Conservation (phyloP, 2,888 invertebrate species). For the Adelphocoris suturalis region DNA sequence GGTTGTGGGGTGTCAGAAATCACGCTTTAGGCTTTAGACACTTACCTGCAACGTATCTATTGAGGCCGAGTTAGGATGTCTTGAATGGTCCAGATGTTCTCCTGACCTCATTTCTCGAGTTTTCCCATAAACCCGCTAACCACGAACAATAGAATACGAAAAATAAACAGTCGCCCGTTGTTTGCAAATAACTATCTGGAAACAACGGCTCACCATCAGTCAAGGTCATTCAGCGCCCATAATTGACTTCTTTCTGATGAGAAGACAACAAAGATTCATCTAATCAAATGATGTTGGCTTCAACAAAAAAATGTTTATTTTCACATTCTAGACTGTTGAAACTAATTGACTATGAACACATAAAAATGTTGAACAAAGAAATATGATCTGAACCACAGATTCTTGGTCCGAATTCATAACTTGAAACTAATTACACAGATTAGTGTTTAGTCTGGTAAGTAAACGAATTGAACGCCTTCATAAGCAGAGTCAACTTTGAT, state of each 20-base stretch:
- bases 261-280: too few relatives aligned
- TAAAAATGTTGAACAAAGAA: too few relatives aligned
- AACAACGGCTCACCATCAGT: neutral
- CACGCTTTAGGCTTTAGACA: neutral
- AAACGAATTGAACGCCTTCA: too few relatives aligned
- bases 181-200: neutral
- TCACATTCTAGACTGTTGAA: too few relatives aligned
- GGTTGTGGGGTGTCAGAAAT: neutral
- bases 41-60: neutral
- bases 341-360: too few relatives aligned
- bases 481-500: too few relatives aligned
- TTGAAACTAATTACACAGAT: too few relatives aligned
- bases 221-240: neutral
- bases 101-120: neutral
- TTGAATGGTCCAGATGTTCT: neutral
- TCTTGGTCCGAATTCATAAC: too few relatives aligned
- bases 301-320: too few relatives aligned
- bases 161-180: slow-evolving; percentile 11
- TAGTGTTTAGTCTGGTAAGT: too few relatives aligned
- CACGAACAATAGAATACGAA: neutral
- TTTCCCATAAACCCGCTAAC: neutral
- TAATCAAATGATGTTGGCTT: too few relatives aligned
- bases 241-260: neutral
- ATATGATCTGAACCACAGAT: too few relatives aligned
- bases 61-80: neutral